phyloP scores from a whole-genome alignment of 1,140 invertebrate species.

The Triops longicaudatus region DNA sequence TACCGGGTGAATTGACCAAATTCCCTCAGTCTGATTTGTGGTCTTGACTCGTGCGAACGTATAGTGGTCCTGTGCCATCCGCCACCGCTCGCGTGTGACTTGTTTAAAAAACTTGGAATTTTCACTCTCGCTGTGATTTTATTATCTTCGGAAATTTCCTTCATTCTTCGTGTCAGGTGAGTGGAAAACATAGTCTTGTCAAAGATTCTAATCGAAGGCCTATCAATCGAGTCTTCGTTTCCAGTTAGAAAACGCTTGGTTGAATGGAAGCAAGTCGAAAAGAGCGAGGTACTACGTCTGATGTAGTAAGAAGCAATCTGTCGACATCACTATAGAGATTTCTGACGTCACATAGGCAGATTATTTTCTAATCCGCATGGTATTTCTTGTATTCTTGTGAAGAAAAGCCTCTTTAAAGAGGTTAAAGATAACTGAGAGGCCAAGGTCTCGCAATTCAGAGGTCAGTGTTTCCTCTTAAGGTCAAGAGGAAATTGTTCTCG shows the following conservation, averaged over 20 bases:
- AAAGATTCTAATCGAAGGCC: too few relatives aligned
- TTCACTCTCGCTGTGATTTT: too few relatives aligned
- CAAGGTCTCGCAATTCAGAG: not conserved
- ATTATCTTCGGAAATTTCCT: too few relatives aligned
- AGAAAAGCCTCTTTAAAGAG: not conserved
- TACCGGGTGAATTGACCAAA: not conserved
- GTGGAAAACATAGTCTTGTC: too few relatives aligned
- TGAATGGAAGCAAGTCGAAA: too few relatives aligned
- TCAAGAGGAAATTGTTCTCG: not conserved
- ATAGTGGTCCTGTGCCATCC: not conserved
- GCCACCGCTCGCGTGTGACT: not conserved
- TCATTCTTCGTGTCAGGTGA: too few relatives aligned
- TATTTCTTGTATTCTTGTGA: not conserved
- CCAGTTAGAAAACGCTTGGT: too few relatives aligned
- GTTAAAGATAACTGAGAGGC: slow-evolving; percentile 7
- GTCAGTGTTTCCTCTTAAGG: not conserved
- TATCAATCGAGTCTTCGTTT: too few relatives aligned
- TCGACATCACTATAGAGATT: too few relatives aligned
- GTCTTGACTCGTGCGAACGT: not conserved
- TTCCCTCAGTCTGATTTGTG: slow-evolving; percentile 11
- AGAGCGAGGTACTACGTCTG: too few relatives aligned
- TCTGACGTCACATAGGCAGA: not conserved
- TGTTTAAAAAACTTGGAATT: not conserved
- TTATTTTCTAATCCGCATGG: not conserved
- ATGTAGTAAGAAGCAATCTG: too few relatives aligned